These are phyloP conservation scores for Apodemia duryi DNA, from an alignment of 2,888 invertebrate species.

Conservation along the genomic window DNA sequence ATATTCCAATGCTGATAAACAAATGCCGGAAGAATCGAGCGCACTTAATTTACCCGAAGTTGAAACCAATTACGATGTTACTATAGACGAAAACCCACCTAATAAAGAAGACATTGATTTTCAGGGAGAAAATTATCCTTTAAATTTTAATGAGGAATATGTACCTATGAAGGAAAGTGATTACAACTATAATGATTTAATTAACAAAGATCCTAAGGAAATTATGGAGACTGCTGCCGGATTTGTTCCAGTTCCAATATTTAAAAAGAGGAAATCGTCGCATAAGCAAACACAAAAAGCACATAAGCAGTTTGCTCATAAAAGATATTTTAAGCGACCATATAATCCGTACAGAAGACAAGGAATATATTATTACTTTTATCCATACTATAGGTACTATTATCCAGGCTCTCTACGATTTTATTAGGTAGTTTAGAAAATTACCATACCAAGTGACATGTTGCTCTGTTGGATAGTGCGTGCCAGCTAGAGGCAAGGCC, in stretches of 20 bases:
- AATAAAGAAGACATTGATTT: slow-evolving; percentile 17
- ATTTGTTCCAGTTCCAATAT: slow-evolving; percentile 54
- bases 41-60: slow-evolving; percentile 27
- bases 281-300: slow-evolving; percentile 32
- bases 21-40: not conserved
- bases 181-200: slow-evolving; percentile 40
- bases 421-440: slow-evolving; percentile 39
- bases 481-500: no score
- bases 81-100: slow-evolving; percentile 36
- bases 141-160: slow-evolving; percentile 25
- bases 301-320: slow-evolving; percentile 45
- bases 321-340: slow-evolving; percentile 49
- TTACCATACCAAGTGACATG: no score
- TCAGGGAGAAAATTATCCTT: slow-evolving; percentile 25
- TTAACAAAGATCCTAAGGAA: slow-evolving; percentile 49
- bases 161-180: slow-evolving; percentile 31
- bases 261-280: slow-evolving; percentile 35
- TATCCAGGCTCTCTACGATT: slow-evolving; percentile 63
- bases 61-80: slow-evolving; percentile 32
- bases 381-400: slow-evolving; percentile 54
- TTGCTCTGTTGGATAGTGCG: no score
- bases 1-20: not conserved
- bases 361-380: slow-evolving; percentile 44
- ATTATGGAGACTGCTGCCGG: slow-evolving; percentile 66
- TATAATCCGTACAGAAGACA: slow-evolving; percentile 40